phyloP scores from a whole-genome alignment of 1,140 invertebrate species.

The Eumeta japonica region DNA sequence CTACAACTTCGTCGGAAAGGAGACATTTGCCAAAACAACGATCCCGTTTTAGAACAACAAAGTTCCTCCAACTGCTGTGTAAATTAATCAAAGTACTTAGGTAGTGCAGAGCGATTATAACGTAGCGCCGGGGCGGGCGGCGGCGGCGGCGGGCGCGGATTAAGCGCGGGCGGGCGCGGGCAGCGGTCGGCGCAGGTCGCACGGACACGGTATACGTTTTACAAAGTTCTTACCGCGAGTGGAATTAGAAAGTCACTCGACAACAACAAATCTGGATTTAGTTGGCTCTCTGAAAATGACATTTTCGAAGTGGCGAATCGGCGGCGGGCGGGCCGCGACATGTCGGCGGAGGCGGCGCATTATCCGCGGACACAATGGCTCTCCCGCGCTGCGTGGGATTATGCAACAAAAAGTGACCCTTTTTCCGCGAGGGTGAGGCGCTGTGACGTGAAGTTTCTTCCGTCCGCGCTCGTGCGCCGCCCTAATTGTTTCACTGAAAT shows the following conservation, averaged over 20 bases:
- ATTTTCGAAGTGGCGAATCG: slow-evolving; percentile 37
- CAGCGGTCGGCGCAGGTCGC: slow-evolving; percentile 40
- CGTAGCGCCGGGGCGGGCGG: slow-evolving; percentile 16
- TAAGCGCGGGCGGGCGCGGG: slow-evolving; percentile 31
- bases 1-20: no score
- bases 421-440: slow-evolving; percentile 24
- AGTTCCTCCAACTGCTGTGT: slow-evolving; percentile 37
- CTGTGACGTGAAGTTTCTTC: slow-evolving; percentile 42
- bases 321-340: slow-evolving; percentile 17
- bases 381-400: slow-evolving; percentile 33
- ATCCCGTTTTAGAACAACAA: slow-evolving; percentile 37
- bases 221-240: slow-evolving; percentile 40
- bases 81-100: slow-evolving; percentile 47
- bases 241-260: slow-evolving; percentile 53
- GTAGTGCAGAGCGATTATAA: slow-evolving; percentile 36
- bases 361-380: slow-evolving; percentile 25
- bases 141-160: slow-evolving; percentile 31
- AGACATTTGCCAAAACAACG: no score
- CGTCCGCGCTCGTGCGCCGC: slow-evolving; percentile 19
- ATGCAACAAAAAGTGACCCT: slow-evolving; percentile 42
- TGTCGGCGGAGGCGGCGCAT: slow-evolving; percentile 28
- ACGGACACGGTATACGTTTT: slow-evolving; percentile 50
- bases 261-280: slow-evolving; percentile 52
- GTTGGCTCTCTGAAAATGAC: slow-evolving; percentile 40
- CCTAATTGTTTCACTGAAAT: slow-evolving; percentile 52